Conservation (phyloP, 2,113 vertebrate species). For the Gavia stellata region DNA sequence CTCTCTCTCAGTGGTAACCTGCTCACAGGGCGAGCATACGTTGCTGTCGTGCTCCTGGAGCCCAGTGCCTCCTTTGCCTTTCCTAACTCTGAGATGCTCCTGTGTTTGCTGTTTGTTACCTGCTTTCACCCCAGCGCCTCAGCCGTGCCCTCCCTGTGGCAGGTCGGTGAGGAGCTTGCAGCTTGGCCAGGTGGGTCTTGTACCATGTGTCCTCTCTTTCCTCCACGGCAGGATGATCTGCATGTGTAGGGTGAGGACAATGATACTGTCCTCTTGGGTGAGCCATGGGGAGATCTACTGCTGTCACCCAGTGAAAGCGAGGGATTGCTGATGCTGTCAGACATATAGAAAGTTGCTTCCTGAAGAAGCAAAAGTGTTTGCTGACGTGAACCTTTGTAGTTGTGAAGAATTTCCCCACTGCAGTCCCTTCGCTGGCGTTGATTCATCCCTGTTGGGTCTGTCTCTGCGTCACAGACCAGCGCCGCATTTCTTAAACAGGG, state of each 20-base stretch:
- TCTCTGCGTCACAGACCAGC: not conserved
- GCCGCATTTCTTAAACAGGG: not conserved
- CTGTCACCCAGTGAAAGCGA: not conserved
- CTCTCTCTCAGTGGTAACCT: not conserved
- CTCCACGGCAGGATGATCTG: not conserved
- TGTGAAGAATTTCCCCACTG: not conserved
- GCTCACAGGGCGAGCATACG: rapidly evolving
- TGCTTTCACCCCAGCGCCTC: not conserved
- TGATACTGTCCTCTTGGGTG: not conserved
- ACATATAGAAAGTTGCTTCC: not conserved
- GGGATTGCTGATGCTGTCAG: not conserved
- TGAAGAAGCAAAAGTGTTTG: not conserved
- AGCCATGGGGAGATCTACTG: not conserved
- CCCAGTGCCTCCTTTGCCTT: not conserved
- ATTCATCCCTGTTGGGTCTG: no score
- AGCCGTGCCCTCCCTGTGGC: not conserved
- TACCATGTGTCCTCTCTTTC: rapidly evolving
- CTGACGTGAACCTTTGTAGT: not conserved
- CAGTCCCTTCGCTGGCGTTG: not conserved
- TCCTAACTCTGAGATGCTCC: not conserved
- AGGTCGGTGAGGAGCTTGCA: not conserved
- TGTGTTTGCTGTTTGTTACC: not conserved
- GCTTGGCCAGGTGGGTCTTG: no score
- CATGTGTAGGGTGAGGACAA: not conserved
- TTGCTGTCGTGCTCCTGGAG: not conserved